These are phyloP conservation scores for Epizoanthus illoricatus DNA, from an alignment of 92 coral and sea anemone genomes.

Conservation along the genomic window DNA sequence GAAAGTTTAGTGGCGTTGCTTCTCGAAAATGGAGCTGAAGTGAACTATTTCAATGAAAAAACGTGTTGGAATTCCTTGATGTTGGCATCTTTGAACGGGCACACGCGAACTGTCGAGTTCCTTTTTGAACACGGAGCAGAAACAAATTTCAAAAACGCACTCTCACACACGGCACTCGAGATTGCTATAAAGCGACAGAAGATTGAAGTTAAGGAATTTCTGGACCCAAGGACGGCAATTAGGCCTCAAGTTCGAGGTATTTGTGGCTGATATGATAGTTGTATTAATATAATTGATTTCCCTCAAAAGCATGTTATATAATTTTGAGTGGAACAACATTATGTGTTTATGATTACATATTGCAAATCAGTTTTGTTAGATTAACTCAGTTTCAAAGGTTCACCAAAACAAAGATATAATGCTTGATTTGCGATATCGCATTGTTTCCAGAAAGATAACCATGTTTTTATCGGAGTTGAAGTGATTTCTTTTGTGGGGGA, in stretches of 20 bases:
- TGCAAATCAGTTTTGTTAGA: conserved; percentile 11
- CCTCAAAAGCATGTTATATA: neutral
- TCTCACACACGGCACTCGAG: conserved; percentile 80
- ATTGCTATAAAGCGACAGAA: conserved; percentile 72
- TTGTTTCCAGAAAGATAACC: conserved; percentile 20
- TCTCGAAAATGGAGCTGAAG: conserved; percentile 75
- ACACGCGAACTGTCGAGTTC: conserved; percentile 68
- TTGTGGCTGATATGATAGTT: neutral
- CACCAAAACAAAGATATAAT: conserved; percentile 14
- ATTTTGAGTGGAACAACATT: neutral
- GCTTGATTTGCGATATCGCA: neutral
- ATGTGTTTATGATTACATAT: conserved; percentile 3
- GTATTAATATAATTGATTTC: neutral
- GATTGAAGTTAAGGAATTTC: conserved; percentile 73
- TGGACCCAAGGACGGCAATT: conserved; percentile 63
- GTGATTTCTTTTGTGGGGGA: conserved; percentile 12
- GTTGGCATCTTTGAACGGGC: conserved; percentile 92
- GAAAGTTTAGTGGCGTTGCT: conserved; percentile 71
- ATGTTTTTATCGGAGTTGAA: neutral
- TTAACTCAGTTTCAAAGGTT: neutral
- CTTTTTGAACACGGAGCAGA: conserved; percentile 77
- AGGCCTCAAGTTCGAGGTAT: conserved; percentile 38
- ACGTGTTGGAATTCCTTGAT: conserved; percentile 94
- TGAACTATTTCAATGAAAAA: conserved; percentile 60
- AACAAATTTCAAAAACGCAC: conserved; percentile 62